Conservation (phyloP, 53 echinoderm and acorn worm species). For the Echinarachnius parma region DNA sequence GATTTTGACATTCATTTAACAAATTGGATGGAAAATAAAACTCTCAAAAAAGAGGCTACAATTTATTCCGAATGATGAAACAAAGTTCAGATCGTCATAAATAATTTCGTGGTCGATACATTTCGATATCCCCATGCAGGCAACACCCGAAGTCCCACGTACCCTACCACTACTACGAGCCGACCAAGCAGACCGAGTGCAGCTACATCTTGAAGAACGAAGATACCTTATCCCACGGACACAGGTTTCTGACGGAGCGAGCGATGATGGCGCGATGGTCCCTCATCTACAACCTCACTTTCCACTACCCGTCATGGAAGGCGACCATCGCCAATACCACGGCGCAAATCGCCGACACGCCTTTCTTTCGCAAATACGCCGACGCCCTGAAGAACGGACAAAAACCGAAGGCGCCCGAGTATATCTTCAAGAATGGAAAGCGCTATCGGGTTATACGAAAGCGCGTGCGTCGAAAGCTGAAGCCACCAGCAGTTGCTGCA, state of each 20-base stretch:
- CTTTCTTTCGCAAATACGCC: conserved; percentile 73
- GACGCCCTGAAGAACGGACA: conserved; percentile 37
- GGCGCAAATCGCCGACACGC: conserved; percentile 50
- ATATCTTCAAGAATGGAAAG: conserved; percentile 21
- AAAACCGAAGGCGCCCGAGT: neutral
- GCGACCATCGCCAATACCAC: conserved; percentile 30
- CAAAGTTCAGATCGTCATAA: too few species aligned
- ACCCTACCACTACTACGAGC: conserved; percentile 92
- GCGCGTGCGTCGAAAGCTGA: neutral
- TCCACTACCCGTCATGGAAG: conserved; percentile 72
- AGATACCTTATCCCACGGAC: conserved; percentile 62
- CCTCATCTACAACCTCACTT: conserved; percentile 67
- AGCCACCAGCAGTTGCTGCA: too few species aligned
- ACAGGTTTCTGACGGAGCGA: conserved; percentile 83
- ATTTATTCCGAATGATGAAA: too few species aligned
- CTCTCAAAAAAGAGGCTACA: too few species aligned
- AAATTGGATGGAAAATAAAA: too few species aligned
- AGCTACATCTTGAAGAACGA: conserved; percentile 71
- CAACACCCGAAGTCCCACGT: conserved; percentile 72
- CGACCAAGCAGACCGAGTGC: conserved; percentile 63
- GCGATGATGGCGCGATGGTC: conserved; percentile 90
- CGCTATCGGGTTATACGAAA: conserved; percentile 5
- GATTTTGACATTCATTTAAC: too few species aligned
- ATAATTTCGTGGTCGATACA: too few species aligned
- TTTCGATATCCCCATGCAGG: conserved; percentile 31